Conservation (phyloP, 2,888 invertebrate genomes). For the Sminthurides aquaticus region DNA sequence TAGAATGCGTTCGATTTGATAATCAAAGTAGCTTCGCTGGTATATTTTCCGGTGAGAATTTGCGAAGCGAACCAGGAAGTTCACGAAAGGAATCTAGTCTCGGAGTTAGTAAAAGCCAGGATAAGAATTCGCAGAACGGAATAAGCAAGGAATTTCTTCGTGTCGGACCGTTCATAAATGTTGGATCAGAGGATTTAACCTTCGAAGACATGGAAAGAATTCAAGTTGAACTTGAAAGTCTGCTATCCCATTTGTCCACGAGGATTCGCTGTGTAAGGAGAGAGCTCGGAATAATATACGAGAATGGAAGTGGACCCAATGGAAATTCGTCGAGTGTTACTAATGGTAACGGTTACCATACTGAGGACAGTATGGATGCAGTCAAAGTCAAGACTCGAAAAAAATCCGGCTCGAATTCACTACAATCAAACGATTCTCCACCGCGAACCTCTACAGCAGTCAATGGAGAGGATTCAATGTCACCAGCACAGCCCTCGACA, state of each 20-base stretch:
- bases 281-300: background rate
- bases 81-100: background rate
- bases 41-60: background rate
- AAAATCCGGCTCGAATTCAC: background rate
- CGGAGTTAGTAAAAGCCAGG: background rate
- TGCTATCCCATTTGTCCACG: background rate
- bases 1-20: background rate
- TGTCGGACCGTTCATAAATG: background rate
- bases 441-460: background rate
- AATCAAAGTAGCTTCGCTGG: slow-evolving; percentile 3
- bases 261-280: background rate
- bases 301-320: background rate
- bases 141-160: background rate
- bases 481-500: background rate
- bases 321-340: background rate
- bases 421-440: too few species aligned
- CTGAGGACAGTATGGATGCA: background rate
- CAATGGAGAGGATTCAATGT: background rate
- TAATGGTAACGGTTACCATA: background rate
- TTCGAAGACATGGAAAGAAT: background rate
- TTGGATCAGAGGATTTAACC: background rate
- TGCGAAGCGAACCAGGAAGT: background rate
- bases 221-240: slow-evolving; percentile 2
- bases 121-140: background rate
- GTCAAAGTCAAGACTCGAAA: background rate